A percentile compares a stretch with the other conserved stretches of the same genome.
Evolutionary conservation across 2,113 vertebrate genomes (phyloP).

Genomic region (Myodes glareolus): DNA sequence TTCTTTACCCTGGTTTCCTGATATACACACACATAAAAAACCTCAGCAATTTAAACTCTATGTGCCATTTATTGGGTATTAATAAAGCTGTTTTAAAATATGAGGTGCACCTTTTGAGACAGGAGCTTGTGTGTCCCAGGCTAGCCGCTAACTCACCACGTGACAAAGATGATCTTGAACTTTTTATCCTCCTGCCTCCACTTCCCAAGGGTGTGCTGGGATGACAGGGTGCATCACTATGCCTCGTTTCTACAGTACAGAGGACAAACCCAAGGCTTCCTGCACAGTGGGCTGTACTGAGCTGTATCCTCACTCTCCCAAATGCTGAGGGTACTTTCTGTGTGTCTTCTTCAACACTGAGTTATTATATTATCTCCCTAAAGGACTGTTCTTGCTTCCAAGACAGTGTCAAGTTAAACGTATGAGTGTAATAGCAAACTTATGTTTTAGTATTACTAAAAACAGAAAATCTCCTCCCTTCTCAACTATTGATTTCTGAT

Average conservation of each 20-base stretch:
- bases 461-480: neutral
- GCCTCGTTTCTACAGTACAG: too few relatives aligned
- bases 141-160: neutral
- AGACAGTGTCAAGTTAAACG: neutral
- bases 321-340: neutral
- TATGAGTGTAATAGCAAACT: neutral
- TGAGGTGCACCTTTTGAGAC: neutral
- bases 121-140: neutral
- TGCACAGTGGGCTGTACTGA: neutral
- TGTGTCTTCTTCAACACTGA: neutral
- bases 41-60: neutral
- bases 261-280: neutral
- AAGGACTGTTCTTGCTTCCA: conserved; percentile 26
- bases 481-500: neutral
- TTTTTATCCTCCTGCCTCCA: neutral
- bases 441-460: conserved; percentile 12
- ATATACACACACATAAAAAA: neutral
- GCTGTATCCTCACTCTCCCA: neutral
- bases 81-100: conserved; percentile 24
- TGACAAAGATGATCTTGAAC: neutral
- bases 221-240: too few relatives aligned
- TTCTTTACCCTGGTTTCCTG: conserved; percentile 11
- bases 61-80: neutral
- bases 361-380: conserved; percentile 15
- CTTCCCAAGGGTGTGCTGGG: neutral